phyloP scores from a whole-genome alignment of 2,888 invertebrate genomes.

The Anarsia innoxiella region DNA sequence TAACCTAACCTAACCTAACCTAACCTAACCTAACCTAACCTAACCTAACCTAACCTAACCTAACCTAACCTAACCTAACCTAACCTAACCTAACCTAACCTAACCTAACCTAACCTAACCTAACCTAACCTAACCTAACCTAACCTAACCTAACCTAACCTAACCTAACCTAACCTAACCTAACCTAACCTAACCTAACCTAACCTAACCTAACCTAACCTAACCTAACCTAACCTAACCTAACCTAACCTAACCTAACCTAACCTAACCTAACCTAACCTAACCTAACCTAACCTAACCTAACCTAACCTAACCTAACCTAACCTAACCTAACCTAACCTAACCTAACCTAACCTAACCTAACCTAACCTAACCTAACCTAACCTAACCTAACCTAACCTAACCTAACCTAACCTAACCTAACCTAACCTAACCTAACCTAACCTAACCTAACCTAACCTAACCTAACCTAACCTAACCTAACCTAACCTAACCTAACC shows the following conservation, averaged over 20 bases:
- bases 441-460: constrained; percentile 14
- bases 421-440: constrained; percentile 14
- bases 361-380: constrained; percentile 14
- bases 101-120: constrained; percentile 1
- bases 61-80: neutral
- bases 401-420: constrained; percentile 14
- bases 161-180: constrained; percentile 1
- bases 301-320: constrained; percentile 1
- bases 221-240: constrained; percentile 1
- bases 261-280: constrained; percentile 1
- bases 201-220: constrained; percentile 1
- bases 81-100: neutral
- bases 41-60: neutral
- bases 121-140: constrained; percentile 1
- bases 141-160: constrained; percentile 1
- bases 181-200: constrained; percentile 1
- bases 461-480: constrained; percentile 14
- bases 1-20: neutral
- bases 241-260: constrained; percentile 1
- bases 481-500: constrained; percentile 15
- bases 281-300: constrained; percentile 1
- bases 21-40: neutral
- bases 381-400: constrained; percentile 14
- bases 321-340: constrained; percentile 7
- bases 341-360: constrained; percentile 14